Evolutionary conservation across 2,113 vertebrate species (phyloP).

Genomic region (Vanacampus margaritifer): DNA sequence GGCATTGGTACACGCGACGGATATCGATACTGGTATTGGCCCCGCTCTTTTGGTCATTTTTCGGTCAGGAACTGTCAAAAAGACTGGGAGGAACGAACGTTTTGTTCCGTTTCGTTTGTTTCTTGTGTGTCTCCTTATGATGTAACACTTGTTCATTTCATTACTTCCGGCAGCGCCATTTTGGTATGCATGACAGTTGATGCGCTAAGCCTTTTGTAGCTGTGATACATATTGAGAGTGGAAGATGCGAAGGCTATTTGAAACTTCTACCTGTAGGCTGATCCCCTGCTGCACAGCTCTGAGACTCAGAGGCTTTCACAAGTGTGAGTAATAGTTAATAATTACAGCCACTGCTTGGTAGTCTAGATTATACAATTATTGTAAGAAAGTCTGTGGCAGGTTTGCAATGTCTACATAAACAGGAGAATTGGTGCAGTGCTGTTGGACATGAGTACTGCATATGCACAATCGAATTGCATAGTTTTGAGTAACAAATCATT

Average conservation of each 20-base stretch:
- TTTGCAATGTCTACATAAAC: not conserved
- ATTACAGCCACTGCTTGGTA: conserved; percentile 21
- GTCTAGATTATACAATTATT: conserved; percentile 15
- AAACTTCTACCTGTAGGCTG: conserved; percentile 42
- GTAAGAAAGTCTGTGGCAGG: not conserved
- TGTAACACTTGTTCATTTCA: no score
- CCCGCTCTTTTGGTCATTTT: no score
- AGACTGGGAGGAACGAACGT: no score
- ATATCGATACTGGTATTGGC: no score
- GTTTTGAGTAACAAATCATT: no score
- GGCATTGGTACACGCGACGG: no score
- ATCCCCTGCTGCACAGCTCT: conserved; percentile 42
- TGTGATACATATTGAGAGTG: not conserved
- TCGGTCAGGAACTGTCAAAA: no score
- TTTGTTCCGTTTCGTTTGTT: no score
- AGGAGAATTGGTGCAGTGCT: not conserved
- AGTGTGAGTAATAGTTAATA: conserved; percentile 48
- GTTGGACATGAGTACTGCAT: not conserved
- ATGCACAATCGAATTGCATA: not conserved
- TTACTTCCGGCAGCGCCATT: no score
- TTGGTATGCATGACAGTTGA: no score
- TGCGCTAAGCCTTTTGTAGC: not conserved
- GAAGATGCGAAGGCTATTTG: conserved; percentile 16
- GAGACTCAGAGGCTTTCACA: conserved; percentile 34
- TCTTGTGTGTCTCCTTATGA: no score